Evolutionary conservation across 2,113 vertebrate species (phyloP), one percentile per base, ranked within the genome.

Genomic region (Acanthochromis polyacanthus): DNA sequence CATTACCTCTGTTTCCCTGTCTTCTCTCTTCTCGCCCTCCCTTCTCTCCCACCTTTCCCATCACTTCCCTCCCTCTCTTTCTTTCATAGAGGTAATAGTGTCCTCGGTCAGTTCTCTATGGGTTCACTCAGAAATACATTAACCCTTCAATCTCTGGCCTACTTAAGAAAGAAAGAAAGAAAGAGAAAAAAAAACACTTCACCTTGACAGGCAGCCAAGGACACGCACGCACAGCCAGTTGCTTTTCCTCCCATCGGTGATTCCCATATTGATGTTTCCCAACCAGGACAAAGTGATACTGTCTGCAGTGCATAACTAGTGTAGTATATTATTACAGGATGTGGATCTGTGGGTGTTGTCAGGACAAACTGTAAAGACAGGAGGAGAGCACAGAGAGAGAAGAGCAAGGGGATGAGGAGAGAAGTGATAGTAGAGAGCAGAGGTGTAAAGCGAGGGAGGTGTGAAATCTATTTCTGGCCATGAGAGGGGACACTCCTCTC

Each of bases 181-280:
- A 61, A 1, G 3, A 25, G 1, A 9, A 61, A 50, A 62, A 67
- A 25, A 75, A 82, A 45, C 2, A 23, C 9, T 4, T 90, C 69
- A 90, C 86, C 88, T 92, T 90, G 84, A 86, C 81, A 80, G 45
- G 72, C 58, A 61, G 56, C 38, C 86, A 91, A 92, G 86, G 89
- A 77, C 14, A 46, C 64, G 69, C 65, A 67, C 43, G 65, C 23
- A n/a, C 32, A 68, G 16, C 17, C 50, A 66, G 50, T 40, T 79
- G 56, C 51, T 74, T 74, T 85, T 63, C 36, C 60, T 84, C 52
- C 78, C 78, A 80, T 78, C 59, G 77, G 70, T 68, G 72, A 85
- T 88, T 85, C 66, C 67, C 59, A 82, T 91, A 89, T 90, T 78
- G 87, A 88, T 75, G 75, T 80, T 89, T 79, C 65, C 71, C 56